Percentiles rank a stretch among this genome's conserved stretches.
Conservation (phyloP, 2,888 invertebrate genomes). For the Polyommatus icarus region DNA sequence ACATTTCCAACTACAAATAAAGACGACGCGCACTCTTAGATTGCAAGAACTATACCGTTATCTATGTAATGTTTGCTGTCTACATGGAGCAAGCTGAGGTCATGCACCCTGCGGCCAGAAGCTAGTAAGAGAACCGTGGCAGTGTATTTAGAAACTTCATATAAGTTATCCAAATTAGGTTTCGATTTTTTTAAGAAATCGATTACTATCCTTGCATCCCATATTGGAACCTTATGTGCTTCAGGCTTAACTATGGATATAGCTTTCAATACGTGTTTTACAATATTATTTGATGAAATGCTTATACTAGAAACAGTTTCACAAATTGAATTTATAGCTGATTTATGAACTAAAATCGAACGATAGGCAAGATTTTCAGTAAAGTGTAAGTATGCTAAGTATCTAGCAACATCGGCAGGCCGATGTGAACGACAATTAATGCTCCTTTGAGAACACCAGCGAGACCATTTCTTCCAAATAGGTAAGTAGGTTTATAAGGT, state of each 20-base stretch:
- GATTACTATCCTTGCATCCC: constrained; percentile 38
- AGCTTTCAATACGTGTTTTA: constrained; percentile 36
- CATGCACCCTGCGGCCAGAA: background rate
- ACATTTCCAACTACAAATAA: no score
- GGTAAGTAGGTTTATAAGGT: constrained; percentile 37
- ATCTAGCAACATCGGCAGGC: constrained; percentile 24
- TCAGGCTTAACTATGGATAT: constrained; percentile 27
- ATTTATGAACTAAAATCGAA: constrained; percentile 42
- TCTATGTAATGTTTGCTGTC: background rate
- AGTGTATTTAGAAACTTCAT: constrained; percentile 36
- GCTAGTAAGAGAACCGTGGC: constrained; percentile 36
- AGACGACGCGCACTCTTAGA: no score
- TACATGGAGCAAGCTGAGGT: constrained; percentile 3
- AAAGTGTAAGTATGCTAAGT: background rate
- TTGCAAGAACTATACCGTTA: no score
- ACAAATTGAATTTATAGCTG: constrained; percentile 40
- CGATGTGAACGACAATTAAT: constrained; percentile 20
- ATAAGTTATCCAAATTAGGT: constrained; percentile 32
- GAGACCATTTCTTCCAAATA: constrained; percentile 36
- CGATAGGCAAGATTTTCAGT: constrained; percentile 37
- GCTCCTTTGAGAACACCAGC: constrained; percentile 33
- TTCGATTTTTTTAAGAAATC: constrained; percentile 30
- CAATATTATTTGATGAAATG: constrained; percentile 31
- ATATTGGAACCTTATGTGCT: constrained; percentile 35
- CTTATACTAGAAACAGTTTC: constrained; percentile 35